phyloP scores from a whole-genome alignment of 1,140 invertebrate species.

The Danaus plexippus region DNA sequence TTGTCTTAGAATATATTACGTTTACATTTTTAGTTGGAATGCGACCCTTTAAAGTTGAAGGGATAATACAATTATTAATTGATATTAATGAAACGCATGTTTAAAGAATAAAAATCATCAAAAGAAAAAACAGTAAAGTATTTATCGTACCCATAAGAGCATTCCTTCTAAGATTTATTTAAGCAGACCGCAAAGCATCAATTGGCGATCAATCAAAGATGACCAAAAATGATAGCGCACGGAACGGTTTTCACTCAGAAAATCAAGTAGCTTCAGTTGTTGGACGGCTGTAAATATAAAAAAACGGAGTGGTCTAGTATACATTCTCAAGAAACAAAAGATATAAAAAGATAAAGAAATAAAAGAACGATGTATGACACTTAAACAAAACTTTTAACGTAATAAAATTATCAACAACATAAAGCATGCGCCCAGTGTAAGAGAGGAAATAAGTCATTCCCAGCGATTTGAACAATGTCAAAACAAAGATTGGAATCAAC shows the following conservation, averaged over 20 bases:
- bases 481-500: too few species aligned
- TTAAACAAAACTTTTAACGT: too few species aligned
- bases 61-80: not conserved
- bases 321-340: too few species aligned
- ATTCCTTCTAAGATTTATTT: constrained; percentile 1
- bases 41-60: constrained; percentile 4
- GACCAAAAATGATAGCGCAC: constrained; percentile 11
- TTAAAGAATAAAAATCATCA: not conserved
- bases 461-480: too few species aligned
- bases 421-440: too few species aligned
- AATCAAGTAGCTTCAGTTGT: not conserved
- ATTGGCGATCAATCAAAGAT: constrained; percentile 12
- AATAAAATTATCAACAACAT: too few species aligned
- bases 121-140: constrained; percentile 2
- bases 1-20: constrained; percentile 37
- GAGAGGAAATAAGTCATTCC: too few species aligned
- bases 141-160: not conserved
- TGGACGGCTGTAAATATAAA: too few species aligned
- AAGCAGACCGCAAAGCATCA: not conserved
- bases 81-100: not conserved
- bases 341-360: too few species aligned
- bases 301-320: too few species aligned
- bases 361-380: too few species aligned
- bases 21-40: too few species aligned
- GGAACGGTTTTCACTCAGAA: constrained; percentile 4